Evolutionary conservation across 1,140 invertebrate genomes (phyloP).

Genomic region (Drosophila kohkoa): DNA sequence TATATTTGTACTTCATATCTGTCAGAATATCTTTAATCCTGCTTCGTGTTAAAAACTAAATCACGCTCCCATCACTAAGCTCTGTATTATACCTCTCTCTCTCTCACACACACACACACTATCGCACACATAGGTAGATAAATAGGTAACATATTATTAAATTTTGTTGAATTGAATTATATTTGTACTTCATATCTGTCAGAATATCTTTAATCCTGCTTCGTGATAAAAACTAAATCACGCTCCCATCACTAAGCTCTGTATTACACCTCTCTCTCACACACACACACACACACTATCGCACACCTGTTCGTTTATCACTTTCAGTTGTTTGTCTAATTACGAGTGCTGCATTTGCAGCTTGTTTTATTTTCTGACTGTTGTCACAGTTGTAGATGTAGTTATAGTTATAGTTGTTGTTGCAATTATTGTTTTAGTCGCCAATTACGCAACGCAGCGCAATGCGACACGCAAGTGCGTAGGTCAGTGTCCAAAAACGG

Average conservation of each 20-base stretch:
- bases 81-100: background rate
- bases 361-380: background rate
- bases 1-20: no score
- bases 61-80: background rate
- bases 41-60: no score
- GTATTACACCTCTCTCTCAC: background rate
- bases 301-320: conserved; percentile 3
- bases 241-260: background rate
- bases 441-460: conserved; percentile 20
- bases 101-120: background rate
- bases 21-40: no score
- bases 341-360: conserved; percentile 9
- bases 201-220: no score
- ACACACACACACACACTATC: conserved; percentile 3
- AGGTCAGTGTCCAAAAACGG: conserved; percentile 35
- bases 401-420: background rate
- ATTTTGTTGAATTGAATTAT: no score
- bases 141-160: background rate
- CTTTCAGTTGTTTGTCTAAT: conserved; percentile 30
- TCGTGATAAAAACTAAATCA: background rate
- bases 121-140: background rate
- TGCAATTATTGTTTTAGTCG: conserved; percentile 24
- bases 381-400: background rate
- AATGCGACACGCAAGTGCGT: conserved; percentile 11
- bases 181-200: no score